These are phyloP conservation scores for Zaprionus africanus DNA, from an alignment of 1,140 invertebrate species.

Conservation along the genomic window DNA sequence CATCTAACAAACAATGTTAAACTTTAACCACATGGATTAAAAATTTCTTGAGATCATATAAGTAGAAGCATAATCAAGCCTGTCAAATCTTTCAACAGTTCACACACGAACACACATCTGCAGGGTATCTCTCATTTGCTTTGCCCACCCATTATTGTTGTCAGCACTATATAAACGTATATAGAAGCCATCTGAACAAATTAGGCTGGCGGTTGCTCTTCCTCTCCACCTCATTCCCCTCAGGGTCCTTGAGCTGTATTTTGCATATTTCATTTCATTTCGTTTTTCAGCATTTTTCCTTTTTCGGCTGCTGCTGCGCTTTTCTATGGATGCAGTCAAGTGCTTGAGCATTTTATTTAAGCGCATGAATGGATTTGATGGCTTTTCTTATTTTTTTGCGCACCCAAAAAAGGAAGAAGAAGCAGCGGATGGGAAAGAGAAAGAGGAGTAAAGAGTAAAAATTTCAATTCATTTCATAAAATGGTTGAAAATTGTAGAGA, in stretches of 20 bases:
- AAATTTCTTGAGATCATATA: too few species aligned
- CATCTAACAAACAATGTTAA: too few species aligned
- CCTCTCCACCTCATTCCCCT: not conserved
- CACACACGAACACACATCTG: not conserved
- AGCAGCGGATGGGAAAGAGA: constrained; percentile 10
- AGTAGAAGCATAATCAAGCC: not conserved
- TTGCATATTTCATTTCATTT: constrained; percentile 47
- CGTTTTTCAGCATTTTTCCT: constrained; percentile 21
- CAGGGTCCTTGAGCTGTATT: constrained; percentile 21
- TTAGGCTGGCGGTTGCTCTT: constrained; percentile 52
- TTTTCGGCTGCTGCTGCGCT: constrained; percentile 53
- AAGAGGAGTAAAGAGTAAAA: constrained; percentile 49
- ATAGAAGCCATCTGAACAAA: constrained; percentile 71
- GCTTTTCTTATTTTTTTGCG: constrained; percentile 65
- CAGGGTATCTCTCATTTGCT: not conserved
- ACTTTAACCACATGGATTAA: too few species aligned
- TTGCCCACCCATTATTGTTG: not conserved
- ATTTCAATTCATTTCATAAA: constrained; percentile 83
- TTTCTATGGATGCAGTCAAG: constrained; percentile 84
- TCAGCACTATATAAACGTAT: constrained; percentile 11
- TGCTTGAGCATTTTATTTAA: constrained; percentile 84
- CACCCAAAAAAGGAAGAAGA: constrained; percentile 49
- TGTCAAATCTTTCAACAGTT: not conserved
- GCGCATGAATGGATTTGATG: constrained; percentile 83
- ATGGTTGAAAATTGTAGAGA: constrained; percentile 82